Evolutionary conservation across 1,140 invertebrate species (phyloP), one percentile per base, ranked within the genome.

Genomic region (Sycophaga agraensis): DNA sequence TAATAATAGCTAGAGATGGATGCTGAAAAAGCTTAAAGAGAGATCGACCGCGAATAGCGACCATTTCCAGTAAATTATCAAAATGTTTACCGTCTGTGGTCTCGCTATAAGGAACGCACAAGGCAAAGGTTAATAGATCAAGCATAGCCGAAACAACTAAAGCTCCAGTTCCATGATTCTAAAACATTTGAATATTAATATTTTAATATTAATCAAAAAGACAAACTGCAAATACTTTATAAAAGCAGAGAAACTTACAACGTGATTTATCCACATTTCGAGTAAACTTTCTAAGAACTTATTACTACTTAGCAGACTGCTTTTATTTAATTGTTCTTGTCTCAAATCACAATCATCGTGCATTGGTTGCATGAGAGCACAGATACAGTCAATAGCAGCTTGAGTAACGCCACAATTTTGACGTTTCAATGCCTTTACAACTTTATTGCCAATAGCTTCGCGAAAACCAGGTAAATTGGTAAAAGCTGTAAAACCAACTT

Each of bases 71-170:
- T 31, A 99, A 82, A 61, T 88, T 89, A 77, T 99, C 97, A 83
- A 99, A 99, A 74, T 98, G 92, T 71, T 93, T 93, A 17, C 96
- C 95, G 75, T 98, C 94, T 0, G 98, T 99, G 28, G 98, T 99
- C 83, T 99, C 98, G 77, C 94, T 97, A 82, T 99, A 99, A 19
- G 98, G 98, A 61, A 97, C 93, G 83, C 97, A 99, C 9, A 99
- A 83, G 6, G 96, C 91, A 84, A 97, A 99, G n/a, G 97, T 99
- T 63, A 99, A 82, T 74, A 99, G 97, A 82, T 99, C 98, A 70
- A 99, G 84, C 94, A 99, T 97, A 34, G 95, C 92, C 19, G 89
- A 89, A n/a, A 92, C 86, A 2, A 93, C 88, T 24, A 93, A 70
- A 26, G 91, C 90, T n/a, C 90, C 90, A 55, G 89, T 91, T 31